These are phyloP conservation scores for Buphagus erythrorhynchus DNA, from an alignment of 2,797 vertebrate species.

Conservation along the genomic window DNA sequence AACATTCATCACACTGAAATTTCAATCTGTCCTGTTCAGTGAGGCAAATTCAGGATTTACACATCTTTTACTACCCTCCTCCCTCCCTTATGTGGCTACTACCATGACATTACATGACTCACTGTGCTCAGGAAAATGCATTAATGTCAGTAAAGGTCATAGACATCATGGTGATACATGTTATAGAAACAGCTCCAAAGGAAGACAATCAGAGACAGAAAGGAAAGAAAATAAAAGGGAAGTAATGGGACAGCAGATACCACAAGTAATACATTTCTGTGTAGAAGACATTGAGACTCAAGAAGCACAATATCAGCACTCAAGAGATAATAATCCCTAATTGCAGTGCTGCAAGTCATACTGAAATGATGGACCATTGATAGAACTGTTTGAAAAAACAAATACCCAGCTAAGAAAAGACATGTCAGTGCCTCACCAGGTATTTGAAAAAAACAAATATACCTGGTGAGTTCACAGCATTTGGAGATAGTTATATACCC, in stretches of 20 bases:
- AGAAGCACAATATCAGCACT: neutral
- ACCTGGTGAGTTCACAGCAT: neutral
- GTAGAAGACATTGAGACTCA: neutral
- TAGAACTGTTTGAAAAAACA: neutral
- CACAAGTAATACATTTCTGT: neutral
- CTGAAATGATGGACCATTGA: neutral
- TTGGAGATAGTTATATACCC: neutral
- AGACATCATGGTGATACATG: neutral
- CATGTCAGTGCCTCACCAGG: fast-evolving
- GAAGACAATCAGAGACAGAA: neutral
- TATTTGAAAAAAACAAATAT: neutral
- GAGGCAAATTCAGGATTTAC: neutral
- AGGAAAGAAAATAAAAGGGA: neutral
- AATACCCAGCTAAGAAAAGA: neutral
- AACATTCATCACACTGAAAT: neutral
- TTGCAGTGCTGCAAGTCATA: neutral
- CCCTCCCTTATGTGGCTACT: neutral
- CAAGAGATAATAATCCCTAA: neutral
- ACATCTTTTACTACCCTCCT: neutral
- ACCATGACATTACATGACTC: neutral
- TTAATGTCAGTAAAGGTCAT: neutral
- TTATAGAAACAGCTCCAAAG: neutral
- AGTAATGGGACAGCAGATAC: neutral
- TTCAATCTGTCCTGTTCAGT: neutral
- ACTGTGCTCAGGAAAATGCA: neutral